Conservation (phyloP, 2,888 invertebrate genomes). For the Latheticus oryzae region DNA sequence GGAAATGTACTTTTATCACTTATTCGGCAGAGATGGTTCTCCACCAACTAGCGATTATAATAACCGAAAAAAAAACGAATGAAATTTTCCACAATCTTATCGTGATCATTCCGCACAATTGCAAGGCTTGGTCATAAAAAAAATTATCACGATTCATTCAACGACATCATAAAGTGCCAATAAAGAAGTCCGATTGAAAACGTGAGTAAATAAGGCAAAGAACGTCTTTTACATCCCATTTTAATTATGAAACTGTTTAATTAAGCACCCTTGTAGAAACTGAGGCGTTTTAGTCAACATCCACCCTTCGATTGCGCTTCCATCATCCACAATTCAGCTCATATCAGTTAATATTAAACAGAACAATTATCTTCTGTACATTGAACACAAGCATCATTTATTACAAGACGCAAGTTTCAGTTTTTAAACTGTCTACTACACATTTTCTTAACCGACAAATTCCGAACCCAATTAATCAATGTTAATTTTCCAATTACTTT, state of each 20-base stretch:
- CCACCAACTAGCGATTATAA: too few relatives aligned
- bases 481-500: constrained; percentile 37
- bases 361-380: constrained; percentile 39
- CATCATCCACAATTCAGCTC: constrained; percentile 25
- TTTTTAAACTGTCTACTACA: constrained; percentile 22
- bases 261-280: constrained; percentile 43
- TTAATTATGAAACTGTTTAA: constrained; percentile 50
- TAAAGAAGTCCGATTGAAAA: constrained; percentile 46
- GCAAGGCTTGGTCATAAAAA: too few relatives aligned
- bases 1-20: too few relatives aligned
- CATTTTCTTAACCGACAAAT: constrained; percentile 21
- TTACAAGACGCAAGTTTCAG: constrained; percentile 15
- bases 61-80: too few relatives aligned
- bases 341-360: constrained; percentile 36
- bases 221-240: constrained; percentile 48
- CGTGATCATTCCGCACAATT: too few relatives aligned
- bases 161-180: too few relatives aligned
- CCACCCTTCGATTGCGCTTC: constrained; percentile 32
- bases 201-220: constrained; percentile 47
- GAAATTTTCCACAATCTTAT: too few relatives aligned
- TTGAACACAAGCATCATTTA: constrained; percentile 33
- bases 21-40: too few relatives aligned
- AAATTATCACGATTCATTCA: constrained; percentile 40
- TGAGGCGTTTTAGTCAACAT: constrained; percentile 32
- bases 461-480: constrained; percentile 34